phyloP scores from a whole-genome alignment of 1,140 invertebrate species.

The Brachionus angularis region DNA sequence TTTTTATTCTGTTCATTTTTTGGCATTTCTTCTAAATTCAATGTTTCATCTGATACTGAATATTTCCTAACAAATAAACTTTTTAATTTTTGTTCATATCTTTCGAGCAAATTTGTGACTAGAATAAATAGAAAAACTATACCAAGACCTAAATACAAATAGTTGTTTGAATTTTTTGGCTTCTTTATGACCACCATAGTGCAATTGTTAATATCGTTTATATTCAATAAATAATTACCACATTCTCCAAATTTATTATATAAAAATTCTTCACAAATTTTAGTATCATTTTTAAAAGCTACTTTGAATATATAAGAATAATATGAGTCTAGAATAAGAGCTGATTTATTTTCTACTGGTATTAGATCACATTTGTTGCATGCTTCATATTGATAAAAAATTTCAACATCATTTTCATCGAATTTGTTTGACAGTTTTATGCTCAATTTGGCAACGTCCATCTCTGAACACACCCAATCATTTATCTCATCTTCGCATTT shows the following conservation, averaged over 20 bases:
- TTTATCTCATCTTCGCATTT: background rate
- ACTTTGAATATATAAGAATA: conserved; percentile 21
- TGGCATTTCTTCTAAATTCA: conserved; percentile 12
- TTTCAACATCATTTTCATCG: background rate
- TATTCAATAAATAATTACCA: conserved; percentile 17
- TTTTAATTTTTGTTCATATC: background rate
- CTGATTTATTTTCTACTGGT: background rate
- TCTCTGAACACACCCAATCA: conserved; percentile 9
- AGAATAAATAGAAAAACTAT: background rate
- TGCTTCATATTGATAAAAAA: conserved; percentile 28
- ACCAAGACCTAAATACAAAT: background rate
- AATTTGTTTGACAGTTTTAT: conserved; percentile 2
- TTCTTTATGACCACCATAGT: background rate
- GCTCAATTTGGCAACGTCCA: conserved; percentile 10
- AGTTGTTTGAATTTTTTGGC: background rate
- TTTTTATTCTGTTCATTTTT: background rate
- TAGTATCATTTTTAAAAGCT: background rate
- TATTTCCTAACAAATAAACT: background rate
- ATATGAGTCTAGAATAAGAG: conserved; percentile 12
- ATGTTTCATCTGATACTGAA: background rate
- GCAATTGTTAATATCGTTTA: background rate
- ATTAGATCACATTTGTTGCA: conserved; percentile 30
- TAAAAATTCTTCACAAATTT: background rate
- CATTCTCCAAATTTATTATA: conserved; percentile 34
- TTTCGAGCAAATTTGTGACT: background rate